Evolutionary conservation across 1,140 invertebrate genomes (phyloP), one percentile per base, ranked within the genome.

Genomic region (Nephotettix cincticeps): DNA sequence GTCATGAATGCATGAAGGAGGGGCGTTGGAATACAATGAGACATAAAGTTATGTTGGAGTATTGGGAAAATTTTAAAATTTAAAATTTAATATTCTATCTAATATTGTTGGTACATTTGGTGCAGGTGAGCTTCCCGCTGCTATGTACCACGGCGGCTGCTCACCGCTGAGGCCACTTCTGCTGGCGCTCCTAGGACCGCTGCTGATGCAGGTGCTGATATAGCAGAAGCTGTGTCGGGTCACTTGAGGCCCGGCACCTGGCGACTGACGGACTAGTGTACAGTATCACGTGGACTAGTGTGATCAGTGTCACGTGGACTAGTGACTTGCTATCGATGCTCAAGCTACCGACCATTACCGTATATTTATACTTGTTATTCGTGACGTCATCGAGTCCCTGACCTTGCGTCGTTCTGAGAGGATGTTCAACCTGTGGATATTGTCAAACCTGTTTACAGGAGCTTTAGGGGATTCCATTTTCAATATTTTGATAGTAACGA

Each of bases 121-220:
- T 79, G 1, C 79, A 84, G 83, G 83, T 36, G 83, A 84, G 75
- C 82, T 82, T 76, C 82, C 83, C 28, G 82, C 83, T 2, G 83
- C 83, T 17, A 84, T 84, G 83, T 81, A 84, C 74, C 82, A 83
- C 67, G 83, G 83, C 32, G 80, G 80, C 29, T 80, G 76, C 67
- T 77, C 78, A 43, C 79, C 78, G 21, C 54, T 73, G 11, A 73
- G 71, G 27, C 75, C 75, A 14, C 47, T 21, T 13, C 45, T 30
- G 2, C 30, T 69, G 1, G 29, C 54, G 17, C 68, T 54, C 1
- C n/a, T 58, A 1, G 28, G 25, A 1, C 25, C 27, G 6, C 47
- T 56, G n/a, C 25, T 69, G 13, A 13, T 68, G 1, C 54, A 54
- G 40, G 13, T 30, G 13, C 21, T 56, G 1, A 69, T 69, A 17